Evolutionary conservation across 2,113 vertebrate species (phyloP), one percentile per base, ranked within the genome.

Genomic region (Periophthalmodon schlosseri): DNA sequence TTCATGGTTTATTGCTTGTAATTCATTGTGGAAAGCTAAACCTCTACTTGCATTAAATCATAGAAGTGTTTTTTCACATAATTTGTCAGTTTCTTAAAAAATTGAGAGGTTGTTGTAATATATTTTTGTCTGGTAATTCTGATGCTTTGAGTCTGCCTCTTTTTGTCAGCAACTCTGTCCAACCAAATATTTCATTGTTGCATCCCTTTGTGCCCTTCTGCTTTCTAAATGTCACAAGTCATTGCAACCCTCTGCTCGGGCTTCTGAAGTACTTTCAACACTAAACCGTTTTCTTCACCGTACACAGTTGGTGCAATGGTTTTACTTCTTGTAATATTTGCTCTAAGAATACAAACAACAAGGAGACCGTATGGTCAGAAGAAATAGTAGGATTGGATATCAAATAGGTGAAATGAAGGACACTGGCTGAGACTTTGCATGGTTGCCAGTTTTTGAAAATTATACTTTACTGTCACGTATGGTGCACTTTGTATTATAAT

Each of bases 81-180:
- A 36, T 34, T 39, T 39, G 5, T 46, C 44, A 12, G 50, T 52
- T 39, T 46, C 64, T 16, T 36, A 0, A 5, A 34, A 24, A 10
- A 44, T 47, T 23, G 36, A 44, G 24, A 65, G 21, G 13, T 33
- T 16, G 0, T 33, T n/a, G 20, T 61, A 23, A 50, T 66, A 33
- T 54, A 23, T 71, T 65, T 69, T 13, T 21, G 56, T 52, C 39
- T 47, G 13, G 44, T 79, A 33, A 63, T 47, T 71, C 63, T 57
- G 18, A 66, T 36, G 63, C 36, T 65, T 65, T 18, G 16, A 1
- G 54, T 49, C 46, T 36, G 16, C 21, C 52, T 20, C 52, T 13
- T 20, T 23, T 14, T 11, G 5, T 5, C 54, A 18, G 49, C 21
- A 14, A n/a, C 36, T 36, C 18, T 54, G 54, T 67, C 23, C 67